Evolutionary conservation across 2,797 vertebrate genomes (phyloP).

Genomic region (Liparis tanakae): DNA sequence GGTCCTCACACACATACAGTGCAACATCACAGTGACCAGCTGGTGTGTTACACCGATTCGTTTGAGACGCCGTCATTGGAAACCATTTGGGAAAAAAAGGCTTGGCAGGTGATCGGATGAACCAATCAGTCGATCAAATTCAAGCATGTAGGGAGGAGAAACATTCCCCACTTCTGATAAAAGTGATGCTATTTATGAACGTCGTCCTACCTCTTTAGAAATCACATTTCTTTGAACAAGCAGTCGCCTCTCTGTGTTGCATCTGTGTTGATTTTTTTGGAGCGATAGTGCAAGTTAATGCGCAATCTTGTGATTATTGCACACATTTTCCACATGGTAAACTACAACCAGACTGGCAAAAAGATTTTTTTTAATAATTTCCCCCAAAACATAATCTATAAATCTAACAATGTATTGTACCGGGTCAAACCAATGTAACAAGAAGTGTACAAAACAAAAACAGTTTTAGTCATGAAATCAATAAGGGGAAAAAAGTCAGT

Average conservation of each 20-base stretch:
- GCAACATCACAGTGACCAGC: not conserved
- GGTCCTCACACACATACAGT: not conserved
- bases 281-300: not conserved
- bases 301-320: not conserved
- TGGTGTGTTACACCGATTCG: not conserved
- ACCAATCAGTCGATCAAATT: not conserved
- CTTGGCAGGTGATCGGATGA: not conserved
- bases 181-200: not conserved
- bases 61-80: not conserved
- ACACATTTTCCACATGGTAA: not conserved
- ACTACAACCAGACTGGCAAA: not conserved
- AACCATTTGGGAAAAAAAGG: not conserved
- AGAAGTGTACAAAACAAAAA: not conserved
- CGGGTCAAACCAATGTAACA: slow-evolving; percentile 10
- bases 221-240: no score
- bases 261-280: not conserved
- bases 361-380: no score
- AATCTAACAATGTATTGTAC: no score
- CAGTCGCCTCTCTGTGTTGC: no score
- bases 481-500: not conserved
- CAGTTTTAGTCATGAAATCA: slow-evolving; percentile 19
- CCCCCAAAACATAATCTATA: no score
- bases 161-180: no score
- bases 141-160: not conserved
- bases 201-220: not conserved